phyloP scores from a whole-genome alignment of 2,888 invertebrate species.

The Gandaritis pyraliata region DNA sequence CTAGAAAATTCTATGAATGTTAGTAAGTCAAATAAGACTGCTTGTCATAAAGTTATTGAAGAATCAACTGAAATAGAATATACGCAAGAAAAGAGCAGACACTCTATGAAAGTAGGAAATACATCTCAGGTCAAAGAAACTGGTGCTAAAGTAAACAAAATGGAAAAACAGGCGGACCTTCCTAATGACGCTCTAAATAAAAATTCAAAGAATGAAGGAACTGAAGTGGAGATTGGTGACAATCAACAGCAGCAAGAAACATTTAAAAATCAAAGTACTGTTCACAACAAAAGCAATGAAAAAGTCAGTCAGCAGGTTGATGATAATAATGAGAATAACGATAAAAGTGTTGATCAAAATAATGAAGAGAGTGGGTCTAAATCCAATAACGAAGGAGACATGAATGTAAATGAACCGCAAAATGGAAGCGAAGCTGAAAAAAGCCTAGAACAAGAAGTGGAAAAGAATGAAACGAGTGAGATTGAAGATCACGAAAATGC shows the following conservation, averaged over 20 bases:
- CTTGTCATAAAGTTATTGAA: constrained; percentile 21
- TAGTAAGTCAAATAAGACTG: constrained; percentile 7
- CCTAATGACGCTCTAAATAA: background rate
- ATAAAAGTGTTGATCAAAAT: no score
- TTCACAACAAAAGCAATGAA: constrained; percentile 6
- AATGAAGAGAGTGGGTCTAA: no score
- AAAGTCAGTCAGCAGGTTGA: constrained; percentile 15
- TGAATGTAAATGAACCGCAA: constrained; percentile 6
- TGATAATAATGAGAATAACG: background rate
- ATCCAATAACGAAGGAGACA: background rate
- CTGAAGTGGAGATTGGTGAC: constrained; percentile 3
- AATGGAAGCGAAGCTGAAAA: constrained; percentile 20
- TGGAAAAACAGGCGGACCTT: constrained; percentile 1
- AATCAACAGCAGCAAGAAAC: no score
- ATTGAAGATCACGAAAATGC: background rate
- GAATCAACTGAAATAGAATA: constrained; percentile 18
- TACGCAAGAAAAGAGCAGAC: constrained; percentile 8
- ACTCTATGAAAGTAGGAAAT: constrained; percentile 7
- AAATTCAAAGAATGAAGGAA: background rate
- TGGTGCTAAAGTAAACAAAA: constrained; percentile 1
- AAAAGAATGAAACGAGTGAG: constrained; percentile 5
- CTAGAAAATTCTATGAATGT: constrained; percentile 17
- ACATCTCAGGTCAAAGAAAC: constrained; percentile 6
- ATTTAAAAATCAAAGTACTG: constrained; percentile 8
- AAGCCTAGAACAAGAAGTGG: constrained; percentile 6